Percentiles rank a stretch among this genome's conserved stretches.
phyloP scores from a whole-genome alignment of 2,113 vertebrate genomes.

The Xenopus borealis region DNA sequence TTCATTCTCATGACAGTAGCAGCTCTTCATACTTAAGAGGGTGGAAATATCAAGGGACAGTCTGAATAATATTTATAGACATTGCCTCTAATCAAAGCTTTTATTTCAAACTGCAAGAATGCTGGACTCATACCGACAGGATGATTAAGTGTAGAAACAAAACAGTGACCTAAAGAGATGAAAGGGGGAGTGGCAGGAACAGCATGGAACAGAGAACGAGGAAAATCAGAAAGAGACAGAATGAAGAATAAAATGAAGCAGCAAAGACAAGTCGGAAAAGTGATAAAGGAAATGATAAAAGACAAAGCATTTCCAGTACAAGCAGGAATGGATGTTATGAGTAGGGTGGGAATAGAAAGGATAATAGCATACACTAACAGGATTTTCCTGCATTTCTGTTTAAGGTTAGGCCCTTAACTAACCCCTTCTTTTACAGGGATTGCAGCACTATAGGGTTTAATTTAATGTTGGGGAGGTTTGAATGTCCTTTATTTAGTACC shows the following conservation, averaged over 20 bases:
- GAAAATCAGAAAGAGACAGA: background rate
- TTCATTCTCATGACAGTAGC: conserved; percentile 24
- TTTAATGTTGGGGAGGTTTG: too few species aligned
- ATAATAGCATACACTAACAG: too few species aligned
- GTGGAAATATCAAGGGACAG: conserved; percentile 21
- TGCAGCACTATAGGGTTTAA: too few species aligned
- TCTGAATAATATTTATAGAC: conserved; percentile 34
- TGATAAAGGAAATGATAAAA: background rate
- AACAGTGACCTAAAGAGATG: background rate
- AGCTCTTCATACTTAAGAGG: background rate
- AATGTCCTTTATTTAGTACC: too few species aligned
- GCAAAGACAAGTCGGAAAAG: background rate
- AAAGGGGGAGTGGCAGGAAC: background rate
- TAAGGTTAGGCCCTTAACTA: too few species aligned
- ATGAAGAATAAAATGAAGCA: background rate
- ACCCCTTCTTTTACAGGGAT: too few species aligned
- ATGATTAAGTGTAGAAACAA: conserved; percentile 16
- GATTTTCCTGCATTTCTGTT: too few species aligned
- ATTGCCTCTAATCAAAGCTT: conserved; percentile 21
- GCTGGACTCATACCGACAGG: background rate
- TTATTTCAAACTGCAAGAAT: conserved; percentile 18
- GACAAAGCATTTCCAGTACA: too few species aligned
- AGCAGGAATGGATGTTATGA: too few species aligned
- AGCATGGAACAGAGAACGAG: background rate
- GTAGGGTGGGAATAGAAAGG: too few species aligned